Conservation (phyloP, 2,888 invertebrate genomes). For the Philereme transversata region DNA sequence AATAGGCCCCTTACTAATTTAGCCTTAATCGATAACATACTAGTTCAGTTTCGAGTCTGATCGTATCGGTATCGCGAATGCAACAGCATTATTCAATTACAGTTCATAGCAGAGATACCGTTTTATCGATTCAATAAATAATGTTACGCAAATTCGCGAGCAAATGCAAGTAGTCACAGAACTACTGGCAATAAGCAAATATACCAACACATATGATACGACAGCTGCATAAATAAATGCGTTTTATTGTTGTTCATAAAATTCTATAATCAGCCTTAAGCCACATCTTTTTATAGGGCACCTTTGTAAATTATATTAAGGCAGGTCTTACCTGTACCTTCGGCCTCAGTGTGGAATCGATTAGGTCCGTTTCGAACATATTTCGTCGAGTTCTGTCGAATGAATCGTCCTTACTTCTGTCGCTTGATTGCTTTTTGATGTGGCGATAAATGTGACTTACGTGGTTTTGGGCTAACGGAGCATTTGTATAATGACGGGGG, state of each 20-base stretch:
- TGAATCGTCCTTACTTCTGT: conserved; percentile 74
- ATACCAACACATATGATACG: conserved; percentile 30
- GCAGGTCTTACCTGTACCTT: conserved; percentile 59
- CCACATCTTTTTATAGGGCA: conserved; percentile 57
- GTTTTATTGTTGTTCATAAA: conserved; percentile 53
- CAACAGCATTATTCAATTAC: conserved; percentile 41
- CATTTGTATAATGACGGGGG: conserved; percentile 74
- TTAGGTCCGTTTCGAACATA: conserved; percentile 68
- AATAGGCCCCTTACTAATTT: conserved; percentile 25
- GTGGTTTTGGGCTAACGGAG: conserved; percentile 71
- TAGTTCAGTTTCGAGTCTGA: conserved; percentile 36
- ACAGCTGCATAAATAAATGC: conserved; percentile 45
- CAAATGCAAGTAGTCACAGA: conserved; percentile 15
- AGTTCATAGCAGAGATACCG: conserved; percentile 34
- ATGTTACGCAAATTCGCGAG: conserved; percentile 33
- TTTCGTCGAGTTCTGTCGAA: conserved; percentile 60
- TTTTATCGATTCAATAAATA: conserved; percentile 37
- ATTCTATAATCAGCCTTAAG: conserved; percentile 48
- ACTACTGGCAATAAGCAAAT: conserved; percentile 41
- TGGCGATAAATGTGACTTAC: conserved; percentile 82
- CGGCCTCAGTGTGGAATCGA: conserved; percentile 59
- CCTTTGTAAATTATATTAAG: conserved; percentile 61
- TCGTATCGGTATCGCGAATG: conserved; percentile 34
- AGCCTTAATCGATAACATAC: conserved; percentile 36
- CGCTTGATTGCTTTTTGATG: conserved; percentile 82